A percentile compares a stretch with the other conserved stretches of the same genome.
Evolutionary conservation across 2,113 vertebrate species (phyloP).

Genomic region (Bufo gargarizans): DNA sequence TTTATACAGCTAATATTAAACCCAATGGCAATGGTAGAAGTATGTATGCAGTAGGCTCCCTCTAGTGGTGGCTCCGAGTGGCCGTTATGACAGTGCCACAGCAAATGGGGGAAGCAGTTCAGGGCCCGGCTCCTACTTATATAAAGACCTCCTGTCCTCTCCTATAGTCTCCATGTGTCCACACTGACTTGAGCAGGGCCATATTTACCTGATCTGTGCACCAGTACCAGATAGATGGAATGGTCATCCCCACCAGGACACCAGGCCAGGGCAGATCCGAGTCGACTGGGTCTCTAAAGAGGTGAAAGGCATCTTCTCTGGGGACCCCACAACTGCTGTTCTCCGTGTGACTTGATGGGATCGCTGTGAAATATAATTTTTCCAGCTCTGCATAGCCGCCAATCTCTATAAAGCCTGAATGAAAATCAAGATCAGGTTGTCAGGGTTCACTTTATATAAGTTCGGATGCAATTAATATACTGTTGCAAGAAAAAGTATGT

Average conservation of each 20-base stretch:
- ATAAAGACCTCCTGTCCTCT: background rate
- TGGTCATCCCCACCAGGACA: constrained; percentile 89
- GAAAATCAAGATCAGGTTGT: background rate
- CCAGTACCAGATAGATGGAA: constrained; percentile 98
- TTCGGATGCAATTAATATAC: no score
- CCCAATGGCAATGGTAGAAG: no score
- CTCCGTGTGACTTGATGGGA: constrained; percentile 75
- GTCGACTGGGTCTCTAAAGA: constrained; percentile 87
- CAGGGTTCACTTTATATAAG: background rate
- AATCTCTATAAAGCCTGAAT: constrained; percentile 83
- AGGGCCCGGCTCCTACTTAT: background rate
- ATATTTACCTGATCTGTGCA: constrained; percentile 92
- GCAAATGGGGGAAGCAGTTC: no score
- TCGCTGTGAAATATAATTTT: constrained; percentile 78
- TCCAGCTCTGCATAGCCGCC: constrained; percentile 85
- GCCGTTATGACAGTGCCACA: background rate
- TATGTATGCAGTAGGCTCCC: background rate
- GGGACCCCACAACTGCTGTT: constrained; percentile 92
- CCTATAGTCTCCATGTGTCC: background rate
- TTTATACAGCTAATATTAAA: background rate
- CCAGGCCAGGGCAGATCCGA: constrained; percentile 97
- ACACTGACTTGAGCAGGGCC: no score
- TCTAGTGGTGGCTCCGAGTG: background rate
- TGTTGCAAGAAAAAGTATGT: no score
- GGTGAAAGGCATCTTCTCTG: constrained; percentile 87